Conservation (phyloP, 2,888 invertebrate species). For the Apantesis nais region DNA sequence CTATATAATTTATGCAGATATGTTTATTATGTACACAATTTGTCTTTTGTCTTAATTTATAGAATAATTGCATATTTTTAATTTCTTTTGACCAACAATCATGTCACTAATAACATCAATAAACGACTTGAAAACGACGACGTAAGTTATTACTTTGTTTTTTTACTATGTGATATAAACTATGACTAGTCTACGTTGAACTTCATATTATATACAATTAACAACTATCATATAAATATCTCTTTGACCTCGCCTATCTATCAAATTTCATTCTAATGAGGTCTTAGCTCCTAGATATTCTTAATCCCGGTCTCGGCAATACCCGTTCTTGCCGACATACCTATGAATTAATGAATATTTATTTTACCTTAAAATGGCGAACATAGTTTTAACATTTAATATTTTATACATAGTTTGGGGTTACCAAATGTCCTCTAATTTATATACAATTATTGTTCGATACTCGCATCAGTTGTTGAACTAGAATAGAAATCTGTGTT, state of each 20-base stretch:
- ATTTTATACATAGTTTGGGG: background rate
- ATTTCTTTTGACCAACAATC: constrained; percentile 13
- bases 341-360: background rate
- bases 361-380: background rate
- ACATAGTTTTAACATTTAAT: too few relatives aligned
- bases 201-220: background rate
- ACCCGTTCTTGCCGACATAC: background rate
- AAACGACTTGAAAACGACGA: constrained; percentile 1
- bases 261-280: too few relatives aligned
- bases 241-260: too few relatives aligned
- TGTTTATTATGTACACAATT: too few relatives aligned
- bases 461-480: background rate
- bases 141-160: constrained; percentile 26
- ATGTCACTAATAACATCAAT: constrained; percentile 35
- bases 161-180: background rate
- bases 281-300: too few relatives aligned
- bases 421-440: background rate
- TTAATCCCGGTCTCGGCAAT: too few relatives aligned
- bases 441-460: background rate
- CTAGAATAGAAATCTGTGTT: background rate
- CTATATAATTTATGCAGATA: too few relatives aligned
- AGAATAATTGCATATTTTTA: constrained; percentile 3
- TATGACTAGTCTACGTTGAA: too few relatives aligned
- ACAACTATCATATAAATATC: background rate
- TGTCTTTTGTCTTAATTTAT: too few relatives aligned